A percentile compares a stretch with the other conserved stretches of the same genome.
Evolutionary conservation across 2,113 vertebrate genomes (phyloP).

Genomic region (Planiliza haematocheilus): DNA sequence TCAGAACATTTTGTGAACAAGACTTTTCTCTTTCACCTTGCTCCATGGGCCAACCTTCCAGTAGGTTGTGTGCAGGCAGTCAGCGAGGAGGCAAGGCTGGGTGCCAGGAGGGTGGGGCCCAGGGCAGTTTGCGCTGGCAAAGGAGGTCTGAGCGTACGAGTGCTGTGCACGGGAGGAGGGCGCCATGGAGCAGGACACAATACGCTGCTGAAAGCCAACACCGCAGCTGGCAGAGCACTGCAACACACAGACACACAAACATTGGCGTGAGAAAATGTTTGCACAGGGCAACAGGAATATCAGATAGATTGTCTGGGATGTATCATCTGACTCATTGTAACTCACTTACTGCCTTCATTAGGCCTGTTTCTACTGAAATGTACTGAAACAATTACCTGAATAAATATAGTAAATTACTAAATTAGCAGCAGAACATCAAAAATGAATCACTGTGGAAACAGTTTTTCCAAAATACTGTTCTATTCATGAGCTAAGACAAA

Average conservation of each 20-base stretch:
- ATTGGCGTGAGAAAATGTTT: neutral
- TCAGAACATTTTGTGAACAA: slow-evolving; percentile 35
- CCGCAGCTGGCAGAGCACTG: slow-evolving; percentile 91
- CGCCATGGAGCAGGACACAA: slow-evolving; percentile 84
- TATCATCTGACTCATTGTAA: neutral
- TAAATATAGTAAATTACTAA: neutral
- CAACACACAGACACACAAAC: slow-evolving; percentile 40
- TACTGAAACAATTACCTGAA: neutral
- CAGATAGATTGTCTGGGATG: neutral
- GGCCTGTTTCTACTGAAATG: neutral
- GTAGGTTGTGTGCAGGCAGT: slow-evolving; percentile 82
- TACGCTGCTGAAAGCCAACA: slow-evolving; percentile 82
- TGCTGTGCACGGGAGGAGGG: slow-evolving; percentile 64
- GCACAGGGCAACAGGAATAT: neutral
- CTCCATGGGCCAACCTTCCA: slow-evolving; percentile 93
- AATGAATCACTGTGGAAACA: too few species aligned
- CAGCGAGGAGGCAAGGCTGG: slow-evolving; percentile 82
- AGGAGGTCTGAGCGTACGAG: slow-evolving; percentile 39
- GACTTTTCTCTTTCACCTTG: slow-evolving; percentile 71
- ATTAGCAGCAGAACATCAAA: neutral
- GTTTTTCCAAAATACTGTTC: too few species aligned
- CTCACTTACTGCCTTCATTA: neutral
- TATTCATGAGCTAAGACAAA: too few species aligned
- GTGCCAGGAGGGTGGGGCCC: slow-evolving; percentile 74
- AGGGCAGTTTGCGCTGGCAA: slow-evolving; percentile 79